A percentile compares a stretch with the other conserved stretches of the same genome.
phyloP scores from a whole-genome alignment of 2,113 vertebrate species.

The Stegastes partitus region DNA sequence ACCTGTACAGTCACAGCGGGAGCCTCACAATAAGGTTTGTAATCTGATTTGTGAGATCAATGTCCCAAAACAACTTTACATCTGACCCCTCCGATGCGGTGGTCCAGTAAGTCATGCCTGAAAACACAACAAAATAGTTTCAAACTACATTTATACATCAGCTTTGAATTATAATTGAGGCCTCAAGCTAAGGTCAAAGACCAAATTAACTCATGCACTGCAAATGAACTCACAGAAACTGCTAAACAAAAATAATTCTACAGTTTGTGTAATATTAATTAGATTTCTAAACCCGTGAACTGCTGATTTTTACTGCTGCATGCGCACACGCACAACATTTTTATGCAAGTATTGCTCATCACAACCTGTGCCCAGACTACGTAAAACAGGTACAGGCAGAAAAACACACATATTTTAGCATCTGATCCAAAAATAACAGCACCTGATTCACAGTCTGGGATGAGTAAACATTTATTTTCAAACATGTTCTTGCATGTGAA shows the following conservation, averaged over 20 bases:
- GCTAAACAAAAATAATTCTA: background rate
- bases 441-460: background rate
- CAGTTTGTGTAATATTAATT: background rate
- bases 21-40: background rate
- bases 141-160: background rate
- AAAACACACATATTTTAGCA: background rate
- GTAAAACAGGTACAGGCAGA: background rate
- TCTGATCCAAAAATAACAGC: background rate
- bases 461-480: background rate
- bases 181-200: background rate
- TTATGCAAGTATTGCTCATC: background rate
- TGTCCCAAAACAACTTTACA: background rate
- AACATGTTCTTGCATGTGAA: background rate
- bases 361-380: background rate
- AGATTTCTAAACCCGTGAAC: background rate
- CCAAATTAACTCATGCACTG: constrained; percentile 1
- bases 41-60: constrained; percentile 23
- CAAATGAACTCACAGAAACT: background rate
- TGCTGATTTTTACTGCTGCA: background rate
- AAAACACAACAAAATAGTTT: background rate
- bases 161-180: background rate
- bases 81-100: background rate
- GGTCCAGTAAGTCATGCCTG: background rate
- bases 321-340: background rate
- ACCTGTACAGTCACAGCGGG: constrained; percentile 33